Evolutionary conservation across 2,888 invertebrate genomes (phyloP), one percentile per base, ranked within the genome.

Genomic region (Muscina levida): DNA sequence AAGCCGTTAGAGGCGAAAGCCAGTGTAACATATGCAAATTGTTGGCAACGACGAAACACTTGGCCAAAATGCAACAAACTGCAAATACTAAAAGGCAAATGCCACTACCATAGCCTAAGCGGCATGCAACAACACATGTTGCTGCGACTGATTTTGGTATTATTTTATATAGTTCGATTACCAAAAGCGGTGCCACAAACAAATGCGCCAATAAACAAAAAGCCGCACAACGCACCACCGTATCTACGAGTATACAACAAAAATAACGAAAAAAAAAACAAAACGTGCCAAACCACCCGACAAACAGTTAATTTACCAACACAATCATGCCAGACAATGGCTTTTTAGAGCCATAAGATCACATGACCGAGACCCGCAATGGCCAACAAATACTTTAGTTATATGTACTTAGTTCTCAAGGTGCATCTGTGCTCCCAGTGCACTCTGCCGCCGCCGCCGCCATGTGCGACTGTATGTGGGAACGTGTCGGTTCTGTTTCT

Each of bases 231-330:
- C 31, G 4, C 31, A 31, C n/a, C n/a, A n/a, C n/a, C n/a, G n/a
- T n/a, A n/a, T n/a, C n/a, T n/a, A n/a, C n/a, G n/a, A n/a, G n/a
- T n/a, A n/a, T n/a, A n/a, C n/a, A n/a, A n/a, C n/a, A n/a, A n/a
- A n/a, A n/a, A n/a, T n/a, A n/a, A 37, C 37, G 37, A 37, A 17
- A 3, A 48, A 46, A 46, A 46, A 46, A n/a, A n/a, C n/a, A 81
- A 77, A 81, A 81, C 77, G 81, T 81, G 81, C 77, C 77, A 81
- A 81, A 57, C 81, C 81, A 81, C 77, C 77, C 81, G 81, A 81
- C 74, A 81, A 81, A 81, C 81, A 77, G 81, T 81, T 81, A 72
- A 81, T 81, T 81, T 81, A 72, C 53, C 67, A 70, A 81, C 6
- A 65, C 56, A 72, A 1, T 31, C 4, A 31, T 10, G 22, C 39